Percentiles rank a stretch among this genome's conserved stretches.
These are phyloP conservation scores for Colius striatus DNA, from an alignment of 2,113 vertebrate species.

Conservation along the genomic window DNA sequence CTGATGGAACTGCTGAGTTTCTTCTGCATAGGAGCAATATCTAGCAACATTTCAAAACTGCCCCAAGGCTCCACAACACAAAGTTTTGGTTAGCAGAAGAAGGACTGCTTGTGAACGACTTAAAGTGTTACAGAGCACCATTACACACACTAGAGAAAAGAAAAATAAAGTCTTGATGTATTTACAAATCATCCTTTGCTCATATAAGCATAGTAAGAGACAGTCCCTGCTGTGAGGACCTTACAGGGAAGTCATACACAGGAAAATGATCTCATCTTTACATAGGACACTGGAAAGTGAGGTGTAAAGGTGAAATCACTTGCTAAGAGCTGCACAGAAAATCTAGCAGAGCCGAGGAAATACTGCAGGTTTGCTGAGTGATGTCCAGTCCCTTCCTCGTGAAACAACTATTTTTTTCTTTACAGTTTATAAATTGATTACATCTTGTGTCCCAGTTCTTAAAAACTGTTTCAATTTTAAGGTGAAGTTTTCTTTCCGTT, in stretches of 20 bases:
- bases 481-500: background rate
- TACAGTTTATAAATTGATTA: background rate
- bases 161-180: background rate
- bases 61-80: background rate
- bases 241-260: background rate
- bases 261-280: background rate
- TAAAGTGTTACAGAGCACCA: accelerated
- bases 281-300: background rate
- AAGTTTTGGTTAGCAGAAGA: background rate
- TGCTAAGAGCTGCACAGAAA: background rate
- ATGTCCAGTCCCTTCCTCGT: background rate
- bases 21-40: background rate
- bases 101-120: background rate
- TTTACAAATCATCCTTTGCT: background rate
- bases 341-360: background rate
- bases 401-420: background rate
- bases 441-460: background rate
- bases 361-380: background rate
- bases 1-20: background rate
- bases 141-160: background rate
- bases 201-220: background rate
- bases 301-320: background rate
- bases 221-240: background rate
- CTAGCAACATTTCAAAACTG: background rate
- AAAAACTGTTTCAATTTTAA: background rate